Base-by-base conservation (phyloP, 2,888 invertebrate genomes). In the Amphipyra berbera region DNA sequence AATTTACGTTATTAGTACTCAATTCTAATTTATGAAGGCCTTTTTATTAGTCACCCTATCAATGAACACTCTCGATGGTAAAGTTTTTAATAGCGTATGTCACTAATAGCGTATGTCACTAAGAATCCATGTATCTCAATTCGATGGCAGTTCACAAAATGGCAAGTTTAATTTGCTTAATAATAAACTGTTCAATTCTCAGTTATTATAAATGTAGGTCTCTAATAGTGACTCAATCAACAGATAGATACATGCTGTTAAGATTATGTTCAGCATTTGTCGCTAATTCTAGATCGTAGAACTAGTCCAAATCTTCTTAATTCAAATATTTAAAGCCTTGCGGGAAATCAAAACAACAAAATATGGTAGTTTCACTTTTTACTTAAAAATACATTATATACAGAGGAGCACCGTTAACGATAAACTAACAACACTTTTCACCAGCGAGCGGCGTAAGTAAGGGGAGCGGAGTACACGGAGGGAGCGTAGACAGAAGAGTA, bases 301-400 rank as follows among this genome's bases (percentile, higher is more conserved):
- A n/a, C n/a, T n/a, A n/a, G n/a, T n/a, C n/a, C n/a, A n/a, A n/a
- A n/a, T n/a, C n/a, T 21, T 21, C 21, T 3, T 21, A 1, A 21
- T 21, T 21, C 30, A 30, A 6, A 30, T 30, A 30, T 6, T 6
- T 30, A 30, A 30, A n/a, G n/a, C n/a, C 7, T 30, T 30, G 7
- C 7, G 7, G 30, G 10, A 45, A 52, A 75, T 49, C 1, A 61
- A 72, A 70, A 64, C 49, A 57, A 45, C 1, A 53, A 6, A 47
- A 53, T 8, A 73, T 49, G 79, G 79, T 82, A 83, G 82, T 85
- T 84, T 84, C 82, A 86, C 81, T 84, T 81, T 81, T 79, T 79
- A 78, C 64, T 70, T 72, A 76, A 66, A 62, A 65, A 71, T 73
- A 79, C 45, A 61, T 61, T 84, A 82, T 81, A 63, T 86, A 86